A percentile compares a stretch with the other conserved stretches of the same genome.
These are phyloP conservation scores for Emydura subglobosa DNA, from an alignment of 2,113 vertebrate species.

Conservation along the genomic window DNA sequence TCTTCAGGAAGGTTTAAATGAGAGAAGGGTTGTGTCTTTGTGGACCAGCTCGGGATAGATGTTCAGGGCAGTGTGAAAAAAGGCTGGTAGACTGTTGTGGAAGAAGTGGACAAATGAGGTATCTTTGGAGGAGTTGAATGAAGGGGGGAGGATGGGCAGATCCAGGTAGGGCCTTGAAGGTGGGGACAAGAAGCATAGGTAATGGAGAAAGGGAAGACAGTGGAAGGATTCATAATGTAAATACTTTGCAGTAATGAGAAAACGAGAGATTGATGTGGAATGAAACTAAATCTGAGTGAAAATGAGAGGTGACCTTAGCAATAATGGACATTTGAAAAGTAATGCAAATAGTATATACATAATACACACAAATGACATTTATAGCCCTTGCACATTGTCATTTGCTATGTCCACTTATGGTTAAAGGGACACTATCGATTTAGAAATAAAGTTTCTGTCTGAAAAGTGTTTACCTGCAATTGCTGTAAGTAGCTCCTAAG, in stretches of 20 bases:
- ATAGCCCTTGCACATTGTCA: neutral
- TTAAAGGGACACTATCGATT: too few species aligned
- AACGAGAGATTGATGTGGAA: neutral
- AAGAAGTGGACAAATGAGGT: fast-evolving
- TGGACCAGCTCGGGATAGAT: neutral
- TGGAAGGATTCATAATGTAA: fast-evolving
- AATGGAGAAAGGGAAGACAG: fast-evolving
- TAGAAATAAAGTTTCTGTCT: neutral
- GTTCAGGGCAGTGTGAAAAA: neutral
- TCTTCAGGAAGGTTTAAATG: fast-evolving
- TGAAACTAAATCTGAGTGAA: neutral
- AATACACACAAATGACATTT: neutral
- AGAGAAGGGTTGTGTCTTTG: neutral
- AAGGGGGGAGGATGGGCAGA: neutral
- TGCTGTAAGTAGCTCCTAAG: neutral
- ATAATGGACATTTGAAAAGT: neutral
- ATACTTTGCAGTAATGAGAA: neutral
- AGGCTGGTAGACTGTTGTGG: neutral
- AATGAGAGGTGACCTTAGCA: neutral
- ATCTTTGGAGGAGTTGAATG: fast-evolving
- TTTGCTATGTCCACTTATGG: neutral
- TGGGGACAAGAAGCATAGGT: neutral
- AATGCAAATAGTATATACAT: too few species aligned
- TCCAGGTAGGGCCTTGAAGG: too few species aligned
- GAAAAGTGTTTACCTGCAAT: neutral